Base-by-base conservation (phyloP, 2,113 vertebrate species). In the Actenoides lindsayi region DNA sequence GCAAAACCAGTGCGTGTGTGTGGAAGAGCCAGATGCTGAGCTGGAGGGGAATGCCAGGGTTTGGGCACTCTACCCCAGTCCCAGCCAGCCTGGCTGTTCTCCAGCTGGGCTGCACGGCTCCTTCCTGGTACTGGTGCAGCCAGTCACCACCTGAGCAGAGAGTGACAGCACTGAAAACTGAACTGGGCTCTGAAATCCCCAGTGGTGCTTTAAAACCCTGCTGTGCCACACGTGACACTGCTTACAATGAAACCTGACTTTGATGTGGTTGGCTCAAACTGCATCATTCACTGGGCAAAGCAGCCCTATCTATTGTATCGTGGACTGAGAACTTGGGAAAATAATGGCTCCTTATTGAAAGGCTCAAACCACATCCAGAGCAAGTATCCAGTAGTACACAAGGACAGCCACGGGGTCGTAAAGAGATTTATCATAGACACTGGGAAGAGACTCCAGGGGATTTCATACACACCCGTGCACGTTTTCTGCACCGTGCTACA, bases 311-410 rank as follows among this genome's bases (percentile, higher is more conserved):
- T 68, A 27, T 23, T 70, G 23, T 42, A 39, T 59, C 44, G 18
- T 2, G 5, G 57, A 39, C 65, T 60, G 35, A 64, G 17, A 89
- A 84, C 5, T 1, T 0, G 68, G 60, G 46, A 69, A 73, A 79
- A 86, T 17, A 69, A 64, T 6, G 3, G 39, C 39, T 89, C 44
- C 42, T 54, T 79, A 39, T 64, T 39, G 28, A 54, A 80, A 86
- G 21, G 37, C 64, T 78, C 50, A 63, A 42, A 79, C 33, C 39
- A 35, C 39, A 63, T 62, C 42, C 44, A 33, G 80, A 81, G 57
- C 10, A 8, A 0, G 0, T 46, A 60, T 21, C 19, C 23, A 82
- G 20, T 18, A 20, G 73, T 16, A 60, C 8, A 51, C 6, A 60
- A 54, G 35, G 67, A 37, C n/a, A 63, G 59, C 73, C 54, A 28